These are phyloP conservation scores for Misgurnus anguillicaudatus DNA, from an alignment of 2,113 vertebrate genomes.

Conservation along the genomic window DNA sequence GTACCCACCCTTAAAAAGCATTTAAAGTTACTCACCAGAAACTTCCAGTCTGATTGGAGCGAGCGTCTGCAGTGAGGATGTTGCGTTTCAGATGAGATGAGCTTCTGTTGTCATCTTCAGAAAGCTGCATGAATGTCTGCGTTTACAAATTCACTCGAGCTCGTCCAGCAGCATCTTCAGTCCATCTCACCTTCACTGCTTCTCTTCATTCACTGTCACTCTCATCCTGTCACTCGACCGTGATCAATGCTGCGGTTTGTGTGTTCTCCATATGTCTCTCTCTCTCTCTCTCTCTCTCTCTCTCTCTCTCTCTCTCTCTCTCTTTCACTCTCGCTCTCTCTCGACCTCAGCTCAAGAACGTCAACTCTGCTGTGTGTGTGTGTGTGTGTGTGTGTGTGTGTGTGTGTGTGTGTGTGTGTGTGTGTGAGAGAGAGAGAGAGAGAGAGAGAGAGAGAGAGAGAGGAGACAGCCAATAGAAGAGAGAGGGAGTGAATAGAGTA, in stretches of 20 bases:
- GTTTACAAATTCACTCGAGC: background rate
- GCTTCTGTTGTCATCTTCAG: background rate
- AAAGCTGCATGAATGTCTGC: background rate
- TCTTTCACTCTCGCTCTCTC: background rate
- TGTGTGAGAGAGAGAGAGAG: slow-evolving; percentile 31
- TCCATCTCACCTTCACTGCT: slow-evolving; percentile 25
- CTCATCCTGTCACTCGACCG: slow-evolving; percentile 55
- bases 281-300: slow-evolving; percentile 2
- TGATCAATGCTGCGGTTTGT: slow-evolving; percentile 63
- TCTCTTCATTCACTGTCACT: slow-evolving; percentile 58
- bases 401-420: background rate
- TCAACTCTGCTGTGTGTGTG: slow-evolving; percentile 39
- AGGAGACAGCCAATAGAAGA: slow-evolving; percentile 11
- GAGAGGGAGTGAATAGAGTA: slow-evolving; percentile 21
- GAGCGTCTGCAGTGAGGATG: background rate
- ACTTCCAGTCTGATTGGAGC: background rate
- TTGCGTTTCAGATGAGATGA: background rate
- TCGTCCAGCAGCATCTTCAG: slow-evolving; percentile 1
- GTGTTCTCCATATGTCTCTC: slow-evolving; percentile 67
- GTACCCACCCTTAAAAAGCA: background rate
- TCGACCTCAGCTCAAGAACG: slow-evolving; percentile 46
- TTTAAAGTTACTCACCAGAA: slow-evolving; percentile 14
- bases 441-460: no score
- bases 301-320: no score
- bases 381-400: background rate